Conservation (phyloP, 2,888 invertebrate genomes). For the Tethea ocularis region DNA sequence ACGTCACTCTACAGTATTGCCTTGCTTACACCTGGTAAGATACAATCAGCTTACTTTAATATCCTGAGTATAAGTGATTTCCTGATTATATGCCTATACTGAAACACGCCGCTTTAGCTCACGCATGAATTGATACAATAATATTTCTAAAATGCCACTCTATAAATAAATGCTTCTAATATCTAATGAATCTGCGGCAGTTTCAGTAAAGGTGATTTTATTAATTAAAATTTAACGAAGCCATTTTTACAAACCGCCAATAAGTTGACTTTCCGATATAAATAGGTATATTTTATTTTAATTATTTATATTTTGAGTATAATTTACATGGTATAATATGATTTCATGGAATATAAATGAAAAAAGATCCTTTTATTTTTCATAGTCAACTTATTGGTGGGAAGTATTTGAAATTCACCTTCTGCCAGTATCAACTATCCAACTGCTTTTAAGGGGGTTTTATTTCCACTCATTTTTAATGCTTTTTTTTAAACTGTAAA, state of each 20-base stretch:
- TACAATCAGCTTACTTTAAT: constrained; percentile 82
- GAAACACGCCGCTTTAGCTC: constrained; percentile 66
- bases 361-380: constrained; percentile 9
- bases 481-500: constrained; percentile 56
- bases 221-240: constrained; percentile 72
- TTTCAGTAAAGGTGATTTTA: constrained; percentile 73
- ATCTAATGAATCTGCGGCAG: constrained; percentile 43
- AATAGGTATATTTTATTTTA: constrained; percentile 11
- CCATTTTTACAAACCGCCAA: constrained; percentile 64
- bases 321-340: not conserved
- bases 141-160: constrained; percentile 34
- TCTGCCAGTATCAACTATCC: constrained; percentile 77
- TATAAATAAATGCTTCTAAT: constrained; percentile 45
- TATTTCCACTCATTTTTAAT: constrained; percentile 58
- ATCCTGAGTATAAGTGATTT: constrained; percentile 81
- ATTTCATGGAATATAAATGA: not conserved
- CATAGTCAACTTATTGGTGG: constrained; percentile 65
- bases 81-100: constrained; percentile 70
- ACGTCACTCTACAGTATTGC: constrained; percentile 82
- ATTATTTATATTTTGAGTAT: constrained; percentile 12
- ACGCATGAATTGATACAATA: constrained; percentile 47
- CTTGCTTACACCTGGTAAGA: constrained; percentile 84
- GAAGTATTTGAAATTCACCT: constrained; percentile 56
- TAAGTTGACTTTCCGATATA: constrained; percentile 54
- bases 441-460: constrained; percentile 75